Base-by-base conservation (phyloP, 2,888 invertebrate genomes). In the Philaethria dido region DNA sequence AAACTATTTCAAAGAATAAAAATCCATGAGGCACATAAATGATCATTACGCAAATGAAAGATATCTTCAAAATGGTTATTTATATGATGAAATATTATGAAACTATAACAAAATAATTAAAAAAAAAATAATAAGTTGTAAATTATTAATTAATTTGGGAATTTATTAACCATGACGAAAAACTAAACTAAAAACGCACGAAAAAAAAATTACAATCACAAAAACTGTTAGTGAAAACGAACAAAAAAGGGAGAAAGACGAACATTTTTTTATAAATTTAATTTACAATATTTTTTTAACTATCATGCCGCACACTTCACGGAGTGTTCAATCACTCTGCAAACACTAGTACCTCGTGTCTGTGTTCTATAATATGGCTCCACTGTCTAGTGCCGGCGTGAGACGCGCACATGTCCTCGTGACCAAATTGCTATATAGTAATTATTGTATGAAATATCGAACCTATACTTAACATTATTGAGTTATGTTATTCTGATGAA, bases 371-470 rank as follows among this genome's bases (percentile, higher is more conserved):
- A 75, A 88, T 84, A 83, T 85, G 85, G 66, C 80, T 81, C 96
- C 95, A 96, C 74, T 93, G 94, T 71, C 95, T 93, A 66, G 95
- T 95, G 80, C 96, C 96, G 70, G 96, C 95, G 93, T 96, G 96
- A 77, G 93, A 87, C 55, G 96, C 95, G 72, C 94, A 96, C 95
- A 96, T 96, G 83, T 92, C 90, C 2, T 75, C 73, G 59, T 68
- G 67, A 18, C 74, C 73, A 63, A 74, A 59, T 59, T 68, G 60
- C 62, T 68, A 62, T 9, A 63, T 52, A 47, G 16, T 47, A 14
- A 52, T 33, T 16, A 33, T 33, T 16, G 11, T 16, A 33, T 16
- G 16, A 5, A 55, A 16, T n/a, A 42, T 42, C 11, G 2, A 42
- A 42, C 20, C 8, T 57, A 14, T 2, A 55, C 36, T 14, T 5